Base-by-base conservation (phyloP, 1,140 invertebrate species). In the Pachypeltis micranthus region DNA sequence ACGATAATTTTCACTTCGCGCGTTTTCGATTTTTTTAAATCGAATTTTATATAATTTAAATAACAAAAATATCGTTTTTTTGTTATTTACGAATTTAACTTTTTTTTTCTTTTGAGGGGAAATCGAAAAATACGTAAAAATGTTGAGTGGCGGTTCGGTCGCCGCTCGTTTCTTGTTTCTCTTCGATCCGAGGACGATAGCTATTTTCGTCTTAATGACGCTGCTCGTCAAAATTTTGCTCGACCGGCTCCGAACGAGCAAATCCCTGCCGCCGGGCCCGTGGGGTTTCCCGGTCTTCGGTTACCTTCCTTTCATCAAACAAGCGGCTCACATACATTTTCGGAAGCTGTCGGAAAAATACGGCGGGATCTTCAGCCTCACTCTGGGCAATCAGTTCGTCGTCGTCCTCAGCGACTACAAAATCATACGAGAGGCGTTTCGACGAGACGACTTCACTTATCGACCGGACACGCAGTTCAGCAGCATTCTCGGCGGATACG, bases 351-450 rank as follows among this genome's bases (percentile, higher is more conserved):
- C 86, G 14, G 79, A 83, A 60, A 83, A 81, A 63, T 93, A 90
- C 71, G 91, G 91, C 0, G 77, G 83, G 0, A 79, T 93, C 56
- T 91, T 92, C 75, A 88, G 88, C n/a, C 80, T 87, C 0, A 76
- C 80, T 23, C 78, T 93, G 0, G 91, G 91, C 25, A 85, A 81
- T 64, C 85, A 93, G 68, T 76, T 91, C 2, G 83, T 89, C 10
- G 85, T 94, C 16, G 87, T 94, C 4, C 76, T 94, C 63, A 90
- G 85, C 74, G 91, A 94, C 76, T 86, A 90, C 71, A 83, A 84
- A 68, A 77, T 85, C 67, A 91, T 95, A 65, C 78, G 89, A 59
- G 87, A 93, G 69, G 83, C 88, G 21, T 94, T 95, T 73, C 78
- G 85, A 0, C 81, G 83, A 19, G 87, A 90, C 69, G 88, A 91